Evolutionary conservation across 1,140 invertebrate species (phyloP).

Genomic region (Zeugodacus cucurbitae): DNA sequence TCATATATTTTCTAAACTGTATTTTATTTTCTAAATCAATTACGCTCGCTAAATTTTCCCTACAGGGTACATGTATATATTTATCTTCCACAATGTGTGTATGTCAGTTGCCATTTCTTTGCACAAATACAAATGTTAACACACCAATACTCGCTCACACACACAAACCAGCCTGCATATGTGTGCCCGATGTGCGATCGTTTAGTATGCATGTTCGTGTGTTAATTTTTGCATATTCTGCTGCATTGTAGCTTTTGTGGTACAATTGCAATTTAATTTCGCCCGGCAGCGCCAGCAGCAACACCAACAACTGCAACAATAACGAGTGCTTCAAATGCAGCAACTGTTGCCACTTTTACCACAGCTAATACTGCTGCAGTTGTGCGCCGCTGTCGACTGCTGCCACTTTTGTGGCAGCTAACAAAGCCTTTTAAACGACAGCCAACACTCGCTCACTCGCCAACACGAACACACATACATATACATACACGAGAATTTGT

Average conservation of each 20-base stretch:
- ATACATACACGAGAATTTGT: not conserved
- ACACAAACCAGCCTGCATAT: not conserved
- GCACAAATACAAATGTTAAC: not conserved
- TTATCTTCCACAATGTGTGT: not conserved
- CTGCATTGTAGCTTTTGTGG: not conserved
- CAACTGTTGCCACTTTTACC: slow-evolving; percentile 30
- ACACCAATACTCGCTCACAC: too few relatives aligned
- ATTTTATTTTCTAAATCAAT: too few relatives aligned
- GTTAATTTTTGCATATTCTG: not conserved
- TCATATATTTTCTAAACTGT: too few relatives aligned
- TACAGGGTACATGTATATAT: not conserved
- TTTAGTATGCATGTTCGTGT: not conserved
- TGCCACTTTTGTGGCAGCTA: slow-evolving; percentile 17
- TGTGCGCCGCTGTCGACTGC: not conserved
- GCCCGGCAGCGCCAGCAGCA: not conserved
- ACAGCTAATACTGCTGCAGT: slow-evolving; percentile 26
- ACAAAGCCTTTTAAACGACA: slow-evolving; percentile 36
- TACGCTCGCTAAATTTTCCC: not conserved
- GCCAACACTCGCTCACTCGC: not conserved
- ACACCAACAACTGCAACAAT: not conserved
- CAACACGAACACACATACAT: not conserved
- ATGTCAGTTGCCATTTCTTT: not conserved
- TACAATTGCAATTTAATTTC: slow-evolving; percentile 38
- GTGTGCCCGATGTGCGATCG: not conserved
- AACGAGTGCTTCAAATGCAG: not conserved